Percentiles rank a stretch among this genome's conserved stretches.
These are phyloP conservation scores for Caenorhabditis remanei DNA, from an alignment of 1,140 invertebrate species.

Conservation along the genomic window DNA sequence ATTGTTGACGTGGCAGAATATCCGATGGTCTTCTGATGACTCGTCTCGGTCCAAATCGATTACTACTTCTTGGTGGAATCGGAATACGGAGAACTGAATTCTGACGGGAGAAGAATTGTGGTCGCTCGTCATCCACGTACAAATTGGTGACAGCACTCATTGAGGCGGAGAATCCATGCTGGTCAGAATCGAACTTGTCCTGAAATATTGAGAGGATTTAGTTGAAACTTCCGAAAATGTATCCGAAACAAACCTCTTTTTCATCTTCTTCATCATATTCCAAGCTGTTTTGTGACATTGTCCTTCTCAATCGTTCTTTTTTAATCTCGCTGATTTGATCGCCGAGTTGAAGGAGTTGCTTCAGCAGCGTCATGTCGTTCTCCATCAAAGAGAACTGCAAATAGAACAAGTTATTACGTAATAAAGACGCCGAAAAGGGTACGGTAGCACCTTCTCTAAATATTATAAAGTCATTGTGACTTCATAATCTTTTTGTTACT, in stretches of 20 bases:
- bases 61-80: conserved; percentile 67
- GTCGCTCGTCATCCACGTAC: conserved; percentile 57
- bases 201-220: not conserved
- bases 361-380: conserved; percentile 61
- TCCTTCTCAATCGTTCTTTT: conserved; percentile 53
- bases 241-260: not conserved
- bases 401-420: conserved; percentile 4
- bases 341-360: conserved; percentile 60
- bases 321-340: conserved; percentile 60
- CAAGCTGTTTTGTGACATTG: conserved; percentile 52
- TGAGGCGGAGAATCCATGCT: conserved; percentile 52
- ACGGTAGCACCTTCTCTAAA: conserved; percentile 15
- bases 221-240: not conserved
- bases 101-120: conserved; percentile 65
- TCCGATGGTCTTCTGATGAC: conserved; percentile 60
- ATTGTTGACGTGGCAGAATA: conserved; percentile 16
- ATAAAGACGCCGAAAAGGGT: not conserved
- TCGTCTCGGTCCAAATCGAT: conserved; percentile 61
- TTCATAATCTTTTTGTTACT: not conserved
- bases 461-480: conserved; percentile 41
- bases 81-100: conserved; percentile 67
- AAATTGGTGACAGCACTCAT: conserved; percentile 60
- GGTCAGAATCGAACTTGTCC: conserved; percentile 60
- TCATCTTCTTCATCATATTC: conserved; percentile 55
- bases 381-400: conserved; percentile 63